Evolutionary conservation across 2,888 invertebrate species (phyloP), one percentile per base, ranked within the genome.

Genomic region (Lottia scabra): DNA sequence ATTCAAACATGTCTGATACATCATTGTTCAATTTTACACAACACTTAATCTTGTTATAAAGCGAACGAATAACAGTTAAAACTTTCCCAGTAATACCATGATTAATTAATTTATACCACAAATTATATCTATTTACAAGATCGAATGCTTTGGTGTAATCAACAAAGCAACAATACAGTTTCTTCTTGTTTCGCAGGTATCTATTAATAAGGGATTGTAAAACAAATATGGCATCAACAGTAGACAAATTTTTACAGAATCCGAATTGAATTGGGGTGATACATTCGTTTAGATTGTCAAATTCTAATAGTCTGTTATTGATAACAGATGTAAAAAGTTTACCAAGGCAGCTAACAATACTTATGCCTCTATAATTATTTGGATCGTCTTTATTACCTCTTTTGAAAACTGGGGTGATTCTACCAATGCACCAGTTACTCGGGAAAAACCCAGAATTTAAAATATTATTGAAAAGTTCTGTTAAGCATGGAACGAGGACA

Each of bases 331-430:
- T 73, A 73, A 77, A 77, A 27, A 75, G 64, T 48, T 75, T 77
- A 23, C 69, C 66, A 65, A 77, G 62, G 62, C 67, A 67, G 64
- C 73, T 77, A 27, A 71, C 26, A 23, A 77, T 23, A 56, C 73
- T 68, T 30, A 77, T 73, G 15, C 75, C 77, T 48, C 77, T 46
- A 63, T 70, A 77, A 65, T 75, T 77, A 38, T 72, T 70, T 15
- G 74, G 72, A 27, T 71, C 72, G 63, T 46, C 65, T n/a, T 15
- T 72, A n/a, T 68, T 30, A 13, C 77, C 75, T 62, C 63, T 70
- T 69, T 77, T 77, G 64, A 65, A 70, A 15, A 75, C 65, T 38
- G 75, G 75, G 13, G 68, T 27, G 45, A 73, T 68, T 43, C 70
- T 46, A 30, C 72, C 65, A 1, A 44, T 66, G 46, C 68, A 70